Conservation (phyloP, 2,797 vertebrate species). For the Zalophus californianus region DNA sequence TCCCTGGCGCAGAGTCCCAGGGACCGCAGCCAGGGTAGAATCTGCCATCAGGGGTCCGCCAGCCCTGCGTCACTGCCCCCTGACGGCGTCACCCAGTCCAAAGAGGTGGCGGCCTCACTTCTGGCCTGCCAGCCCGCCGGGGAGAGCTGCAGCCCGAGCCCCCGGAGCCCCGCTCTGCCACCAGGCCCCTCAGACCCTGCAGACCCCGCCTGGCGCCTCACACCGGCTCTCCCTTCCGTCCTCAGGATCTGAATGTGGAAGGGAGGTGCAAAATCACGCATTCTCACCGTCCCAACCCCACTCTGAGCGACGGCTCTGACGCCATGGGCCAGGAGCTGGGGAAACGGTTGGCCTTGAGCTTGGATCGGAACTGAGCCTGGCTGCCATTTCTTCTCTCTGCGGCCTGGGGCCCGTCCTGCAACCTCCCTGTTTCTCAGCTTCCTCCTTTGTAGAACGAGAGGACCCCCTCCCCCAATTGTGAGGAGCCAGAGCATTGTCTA, state of each 20-base stretch:
- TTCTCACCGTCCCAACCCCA: neutral
- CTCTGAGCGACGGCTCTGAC: neutral
- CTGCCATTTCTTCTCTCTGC: neutral
- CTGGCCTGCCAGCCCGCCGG: neutral
- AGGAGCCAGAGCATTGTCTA: neutral
- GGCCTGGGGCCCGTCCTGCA: neutral
- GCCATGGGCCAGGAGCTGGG: neutral
- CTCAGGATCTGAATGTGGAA: neutral
- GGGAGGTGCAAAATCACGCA: neutral
- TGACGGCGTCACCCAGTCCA: neutral
- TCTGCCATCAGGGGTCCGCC: neutral
- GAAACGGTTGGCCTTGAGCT: rapidly evolving
- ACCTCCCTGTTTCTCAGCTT: neutral
- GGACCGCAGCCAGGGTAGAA: neutral
- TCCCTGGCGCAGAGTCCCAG: neutral
- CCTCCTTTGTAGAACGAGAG: neutral
- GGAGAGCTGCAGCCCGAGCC: neutral
- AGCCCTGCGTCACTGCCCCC: neutral
- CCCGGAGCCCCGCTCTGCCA: rapidly evolving
- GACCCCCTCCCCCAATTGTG: neutral
- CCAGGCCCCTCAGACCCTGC: neutral
- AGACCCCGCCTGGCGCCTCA: neutral
- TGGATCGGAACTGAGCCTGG: neutral
- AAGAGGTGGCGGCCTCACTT: neutral
- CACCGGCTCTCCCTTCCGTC: neutral